phyloP scores from a whole-genome alignment of 2,113 vertebrate species.

The Gadus macrocephalus region DNA sequence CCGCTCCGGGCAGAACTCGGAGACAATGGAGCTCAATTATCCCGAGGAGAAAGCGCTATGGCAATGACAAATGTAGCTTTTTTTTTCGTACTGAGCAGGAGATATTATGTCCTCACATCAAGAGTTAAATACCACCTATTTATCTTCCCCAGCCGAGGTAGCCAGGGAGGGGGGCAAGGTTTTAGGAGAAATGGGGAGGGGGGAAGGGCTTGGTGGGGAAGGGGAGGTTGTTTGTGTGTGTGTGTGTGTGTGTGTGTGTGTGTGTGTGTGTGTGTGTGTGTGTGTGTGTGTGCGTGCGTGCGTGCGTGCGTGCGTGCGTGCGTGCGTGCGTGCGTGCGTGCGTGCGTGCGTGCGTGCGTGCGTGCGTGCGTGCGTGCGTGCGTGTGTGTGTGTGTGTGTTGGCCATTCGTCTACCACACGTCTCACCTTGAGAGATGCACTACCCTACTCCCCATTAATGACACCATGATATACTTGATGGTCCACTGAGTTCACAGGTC shows the following conservation, averaged over 20 bases:
- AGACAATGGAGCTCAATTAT: slow-evolving; percentile 69
- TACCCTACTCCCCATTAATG: too few species aligned
- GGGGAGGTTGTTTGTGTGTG: too few species aligned
- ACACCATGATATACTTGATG: too few species aligned
- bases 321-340: too few species aligned
- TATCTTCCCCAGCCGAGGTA: slow-evolving; percentile 42
- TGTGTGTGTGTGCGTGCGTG: too few species aligned
- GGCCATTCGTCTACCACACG: slow-evolving; percentile 36
- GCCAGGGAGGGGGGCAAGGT: too few species aligned
- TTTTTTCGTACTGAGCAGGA: slow-evolving; percentile 53
- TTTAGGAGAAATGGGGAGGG: slow-evolving; percentile 30
- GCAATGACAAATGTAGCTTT: slow-evolving; percentile 74
- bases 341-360: too few species aligned
- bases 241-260: too few species aligned
- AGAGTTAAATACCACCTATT: slow-evolving; percentile 67
- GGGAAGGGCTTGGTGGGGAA: slow-evolving; percentile 2
- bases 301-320: too few species aligned
- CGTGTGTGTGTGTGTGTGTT: slow-evolving; percentile 24
- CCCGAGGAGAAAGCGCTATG: slow-evolving; percentile 58
- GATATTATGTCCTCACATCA: slow-evolving; percentile 66
- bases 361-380: not conserved
- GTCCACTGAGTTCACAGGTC: too few species aligned
- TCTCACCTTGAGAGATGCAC: slow-evolving; percentile 5
- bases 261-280: too few species aligned
- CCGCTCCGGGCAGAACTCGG: slow-evolving; percentile 60